Evolutionary conservation across 2,888 invertebrate genomes (phyloP), one percentile per base, ranked within the genome.

Genomic region (Drosophila hamatofila): DNA sequence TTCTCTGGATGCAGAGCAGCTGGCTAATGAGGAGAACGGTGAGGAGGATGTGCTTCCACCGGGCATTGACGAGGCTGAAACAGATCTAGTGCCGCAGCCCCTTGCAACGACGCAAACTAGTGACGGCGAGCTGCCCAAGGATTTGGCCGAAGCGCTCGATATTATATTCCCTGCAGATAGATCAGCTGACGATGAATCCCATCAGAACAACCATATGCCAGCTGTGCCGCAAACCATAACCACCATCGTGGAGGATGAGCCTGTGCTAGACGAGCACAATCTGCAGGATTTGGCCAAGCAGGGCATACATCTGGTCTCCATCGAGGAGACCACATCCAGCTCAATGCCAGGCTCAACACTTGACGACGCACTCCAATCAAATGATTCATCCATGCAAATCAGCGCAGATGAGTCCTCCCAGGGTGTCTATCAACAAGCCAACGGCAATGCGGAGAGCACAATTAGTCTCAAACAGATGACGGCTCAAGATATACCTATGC

Each of bases 111-210:
- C 93, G 25, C 83, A 93, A 8, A 92, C 93, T 9, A 91, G 93
- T 1, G 93, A 93, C 44, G 93, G 93, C 46, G 94, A 94, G 27
- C 83, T 95, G 25, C 95, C 95, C 0, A 93, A 94, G 80, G 95
- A 95, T 88, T 92, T 95, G 23, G 94, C 94, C 77, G 94, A 94
- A 78, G 95, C 95, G 2, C 90, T 95, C 7, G 94, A 94, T 70
- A 94, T 95, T 16, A 94, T 95, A 66, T 95, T 95, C 78, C 95
- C 95, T 1, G 94, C 94, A 35, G 94, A 94, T 25, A 93, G 92
- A 39, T 78, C 89, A 16, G 80, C 86, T 16, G 83, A 91, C 6
- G 89, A 83, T 3, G 78, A 66, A 21, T 33, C 64, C 27, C 74
- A 70, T 42, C 75, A 83, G 46, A 71, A 87, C 35, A 75, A 44